A percentile compares a stretch with the other conserved stretches of the same genome.
Conservation (phyloP, 2,797 vertebrate genomes). For the Schizothorax lantsangensis region DNA sequence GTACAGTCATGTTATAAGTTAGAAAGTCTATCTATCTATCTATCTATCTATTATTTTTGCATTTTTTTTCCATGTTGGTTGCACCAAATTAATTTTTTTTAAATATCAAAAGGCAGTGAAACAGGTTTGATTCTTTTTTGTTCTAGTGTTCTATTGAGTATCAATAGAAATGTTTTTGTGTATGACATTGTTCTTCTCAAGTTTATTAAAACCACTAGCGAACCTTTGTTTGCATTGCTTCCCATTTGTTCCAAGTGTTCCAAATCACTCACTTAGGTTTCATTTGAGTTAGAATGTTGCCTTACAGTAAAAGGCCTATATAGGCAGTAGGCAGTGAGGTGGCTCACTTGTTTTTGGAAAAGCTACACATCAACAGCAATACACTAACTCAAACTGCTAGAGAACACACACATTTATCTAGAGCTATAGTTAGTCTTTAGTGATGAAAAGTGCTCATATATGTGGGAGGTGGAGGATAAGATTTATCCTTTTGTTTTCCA, state of each 20-base stretch:
- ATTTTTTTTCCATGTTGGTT: neutral
- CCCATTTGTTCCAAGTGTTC: neutral
- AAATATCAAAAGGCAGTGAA: neutral
- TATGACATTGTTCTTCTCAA: neutral
- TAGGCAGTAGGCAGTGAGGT: neutral
- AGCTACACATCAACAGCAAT: neutral
- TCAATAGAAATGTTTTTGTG: neutral
- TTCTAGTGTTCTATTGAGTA: neutral
- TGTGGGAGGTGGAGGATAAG: slow-evolving; percentile 31
- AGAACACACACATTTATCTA: slow-evolving; percentile 9
- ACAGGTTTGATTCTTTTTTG: neutral
- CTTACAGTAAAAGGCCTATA: neutral
- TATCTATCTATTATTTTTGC: neutral
- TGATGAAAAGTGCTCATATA: slow-evolving; percentile 27
- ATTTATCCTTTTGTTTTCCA: slow-evolving; percentile 51
- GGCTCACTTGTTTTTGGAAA: neutral
- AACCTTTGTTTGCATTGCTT: neutral
- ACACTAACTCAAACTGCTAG: slow-evolving; percentile 25
- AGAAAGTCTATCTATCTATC: no score
- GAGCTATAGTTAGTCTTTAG: slow-evolving; percentile 44
- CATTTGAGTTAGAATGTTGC: neutral
- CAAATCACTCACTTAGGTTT: neutral
- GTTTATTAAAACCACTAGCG: neutral
- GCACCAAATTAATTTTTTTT: neutral
- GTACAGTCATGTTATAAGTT: no score